phyloP scores from a whole-genome alignment of 1,140 invertebrate species.

The Solenopsis invicta region DNA sequence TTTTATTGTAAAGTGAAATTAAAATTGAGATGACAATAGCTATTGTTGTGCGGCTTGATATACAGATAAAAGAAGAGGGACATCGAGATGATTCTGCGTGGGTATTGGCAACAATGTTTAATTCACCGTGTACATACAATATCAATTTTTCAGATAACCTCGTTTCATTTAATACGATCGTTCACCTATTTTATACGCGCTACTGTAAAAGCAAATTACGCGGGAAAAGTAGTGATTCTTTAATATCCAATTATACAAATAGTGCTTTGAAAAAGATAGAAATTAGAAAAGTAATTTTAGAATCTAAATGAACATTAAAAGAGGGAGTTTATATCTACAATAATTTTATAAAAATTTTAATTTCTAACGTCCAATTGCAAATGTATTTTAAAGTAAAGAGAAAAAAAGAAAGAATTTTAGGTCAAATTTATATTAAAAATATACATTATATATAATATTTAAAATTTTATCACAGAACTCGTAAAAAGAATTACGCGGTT shows the following conservation, averaged over 20 bases:
- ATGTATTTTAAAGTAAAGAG: not conserved
- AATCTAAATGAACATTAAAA: not conserved
- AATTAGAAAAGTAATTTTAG: not conserved
- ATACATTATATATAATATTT: not conserved
- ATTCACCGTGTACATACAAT: not conserved
- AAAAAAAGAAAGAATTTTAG: not conserved
- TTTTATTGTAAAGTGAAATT: conserved; percentile 2
- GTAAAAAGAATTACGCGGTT: not conserved
- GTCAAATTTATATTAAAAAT: not conserved
- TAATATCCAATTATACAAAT: not conserved
- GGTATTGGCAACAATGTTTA: not conserved
- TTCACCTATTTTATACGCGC: not conserved
- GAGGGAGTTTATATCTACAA: not conserved
- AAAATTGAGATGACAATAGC: conserved; percentile 28
- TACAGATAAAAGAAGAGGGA: conserved; percentile 13
- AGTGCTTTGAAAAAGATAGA: not conserved
- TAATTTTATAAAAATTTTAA: conserved; percentile 31
- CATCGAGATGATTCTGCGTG: not conserved
- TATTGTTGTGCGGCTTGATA: not conserved
- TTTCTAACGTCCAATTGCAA: not conserved
- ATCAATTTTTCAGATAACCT: conserved; percentile 25
- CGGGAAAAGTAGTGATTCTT: not conserved
- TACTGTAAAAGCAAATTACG: not conserved
- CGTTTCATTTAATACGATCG: not conserved
- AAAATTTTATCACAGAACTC: not conserved